These are phyloP conservation scores for Cremastobaeus sp. DNA, from an alignment of 2,888 invertebrate genomes.

Conservation along the genomic window DNA sequence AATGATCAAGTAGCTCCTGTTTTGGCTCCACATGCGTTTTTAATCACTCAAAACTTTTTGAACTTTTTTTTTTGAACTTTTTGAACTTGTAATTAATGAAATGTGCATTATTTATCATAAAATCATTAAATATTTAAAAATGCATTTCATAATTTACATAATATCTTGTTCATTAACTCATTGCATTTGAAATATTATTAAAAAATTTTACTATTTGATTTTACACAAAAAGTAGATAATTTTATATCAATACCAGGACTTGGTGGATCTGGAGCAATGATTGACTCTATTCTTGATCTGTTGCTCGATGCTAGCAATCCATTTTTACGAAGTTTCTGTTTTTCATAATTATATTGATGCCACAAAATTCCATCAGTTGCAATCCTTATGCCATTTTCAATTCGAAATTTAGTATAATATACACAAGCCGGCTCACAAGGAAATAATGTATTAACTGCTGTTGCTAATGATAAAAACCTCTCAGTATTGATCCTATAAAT, in stretches of 20 bases:
- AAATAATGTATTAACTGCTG: slow-evolving; percentile 7
- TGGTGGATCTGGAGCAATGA: no score
- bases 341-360: slow-evolving; percentile 1
- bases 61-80: not conserved
- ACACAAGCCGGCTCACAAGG: slow-evolving; percentile 12
- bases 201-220: no score
- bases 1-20: slow-evolving; percentile 13
- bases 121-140: no score
- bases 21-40: slow-evolving; percentile 1
- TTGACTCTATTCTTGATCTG: not conserved
- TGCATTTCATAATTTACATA: no score
- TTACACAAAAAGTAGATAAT: not conserved
- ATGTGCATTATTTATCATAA: no score
- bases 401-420: slow-evolving; percentile 15
- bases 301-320: slow-evolving; percentile 7
- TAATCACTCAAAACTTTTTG: slow-evolving; percentile 9
- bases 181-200: no score
- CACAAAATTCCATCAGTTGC: slow-evolving; percentile 15
- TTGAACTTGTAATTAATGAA: no score
- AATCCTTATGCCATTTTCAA: slow-evolving; percentile 15
- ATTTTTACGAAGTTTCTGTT: slow-evolving; percentile 8
- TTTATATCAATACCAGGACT: no score
- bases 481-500: slow-evolving; percentile 1
- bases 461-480: slow-evolving; percentile 9
- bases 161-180: no score